Evolutionary conservation across 2,113 vertebrate species (phyloP).

Genomic region (Brachyistius frenatus): DNA sequence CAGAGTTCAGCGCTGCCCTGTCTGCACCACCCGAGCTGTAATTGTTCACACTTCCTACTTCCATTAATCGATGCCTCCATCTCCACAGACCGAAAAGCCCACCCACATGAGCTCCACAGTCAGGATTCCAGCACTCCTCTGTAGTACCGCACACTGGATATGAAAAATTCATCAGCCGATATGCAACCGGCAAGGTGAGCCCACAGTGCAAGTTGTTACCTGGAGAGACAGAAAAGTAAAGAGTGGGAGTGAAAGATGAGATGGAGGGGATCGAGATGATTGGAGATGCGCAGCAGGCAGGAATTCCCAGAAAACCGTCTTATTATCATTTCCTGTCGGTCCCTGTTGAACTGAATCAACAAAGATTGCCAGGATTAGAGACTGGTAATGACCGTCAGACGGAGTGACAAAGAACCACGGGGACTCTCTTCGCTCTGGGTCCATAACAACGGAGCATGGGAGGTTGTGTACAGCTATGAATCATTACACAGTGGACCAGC

Average conservation of each 20-base stretch:
- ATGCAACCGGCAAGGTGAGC: constrained; percentile 57
- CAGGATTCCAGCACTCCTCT: constrained; percentile 57
- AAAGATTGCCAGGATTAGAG: constrained; percentile 24
- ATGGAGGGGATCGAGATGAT: constrained; percentile 15
- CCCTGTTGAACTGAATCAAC: constrained; percentile 17
- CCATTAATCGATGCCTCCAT: constrained; percentile 69
- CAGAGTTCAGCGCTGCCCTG: constrained; percentile 10
- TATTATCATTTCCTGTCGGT: constrained; percentile 30
- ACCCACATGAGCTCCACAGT: constrained; percentile 59
- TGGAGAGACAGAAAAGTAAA: constrained; percentile 21
- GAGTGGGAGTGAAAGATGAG: constrained; percentile 25
- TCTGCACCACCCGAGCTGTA: constrained; percentile 32
- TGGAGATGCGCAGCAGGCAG: constrained; percentile 25
- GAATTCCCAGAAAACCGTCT: constrained; percentile 34
- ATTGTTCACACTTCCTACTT: constrained; percentile 58
- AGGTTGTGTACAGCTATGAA: constrained; percentile 33
- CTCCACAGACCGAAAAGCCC: constrained; percentile 58
- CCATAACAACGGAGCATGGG: constrained; percentile 40
- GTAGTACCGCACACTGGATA: constrained; percentile 44
- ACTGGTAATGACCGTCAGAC: constrained; percentile 8
- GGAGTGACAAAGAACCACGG: constrained; percentile 16
- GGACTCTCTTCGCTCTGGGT: constrained; percentile 10
- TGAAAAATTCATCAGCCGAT: constrained; percentile 68
- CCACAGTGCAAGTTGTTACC: constrained; percentile 22
- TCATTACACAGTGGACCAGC: constrained; percentile 36